Percentiles rank a stretch among this genome's conserved stretches.
Conservation (phyloP, 1,140 invertebrate species). For the Leptopilina boulardi region DNA sequence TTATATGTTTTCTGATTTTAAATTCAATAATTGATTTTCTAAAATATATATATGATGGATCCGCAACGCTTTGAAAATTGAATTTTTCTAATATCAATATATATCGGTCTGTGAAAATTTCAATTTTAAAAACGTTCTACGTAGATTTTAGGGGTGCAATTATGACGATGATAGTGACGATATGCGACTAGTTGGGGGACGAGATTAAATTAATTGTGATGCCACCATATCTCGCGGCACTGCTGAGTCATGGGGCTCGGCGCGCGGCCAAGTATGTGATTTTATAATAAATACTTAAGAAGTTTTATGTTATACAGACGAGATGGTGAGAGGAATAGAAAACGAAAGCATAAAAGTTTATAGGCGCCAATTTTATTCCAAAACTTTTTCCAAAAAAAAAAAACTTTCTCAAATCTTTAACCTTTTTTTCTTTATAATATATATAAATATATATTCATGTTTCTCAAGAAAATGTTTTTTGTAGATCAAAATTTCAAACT, state of each 20-base stretch:
- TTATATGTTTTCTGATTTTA: too few relatives aligned
- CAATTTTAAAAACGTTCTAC: not conserved
- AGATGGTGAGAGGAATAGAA: constrained; percentile 32
- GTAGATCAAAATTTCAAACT: too few relatives aligned
- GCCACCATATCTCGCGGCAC: constrained; percentile 76
- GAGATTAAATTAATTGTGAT: constrained; percentile 77
- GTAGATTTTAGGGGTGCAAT: constrained; percentile 34
- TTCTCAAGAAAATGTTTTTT: too few relatives aligned
- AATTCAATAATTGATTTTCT: too few relatives aligned
- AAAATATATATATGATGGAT: not conserved
- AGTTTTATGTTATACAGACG: constrained; percentile 61
- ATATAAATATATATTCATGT: too few relatives aligned
- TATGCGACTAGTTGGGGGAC: constrained; percentile 66
- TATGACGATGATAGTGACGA: constrained; percentile 48
- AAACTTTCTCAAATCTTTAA: not conserved
- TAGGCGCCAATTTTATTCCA: constrained; percentile 24
- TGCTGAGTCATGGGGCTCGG: constrained; percentile 75
- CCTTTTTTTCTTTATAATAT: too few relatives aligned
- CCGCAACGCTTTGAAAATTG: not conserved
- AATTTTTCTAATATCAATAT: not conserved
- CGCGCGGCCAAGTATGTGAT: constrained; percentile 76
- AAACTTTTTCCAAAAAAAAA: too few relatives aligned
- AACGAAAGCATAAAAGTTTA: constrained; percentile 16
- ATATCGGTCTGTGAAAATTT: not conserved
- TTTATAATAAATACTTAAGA: constrained; percentile 74